Evolutionary conservation across 2,888 invertebrate genomes (phyloP), one percentile per base, ranked within the genome.

Genomic region (Crocallis elinguaria): DNA sequence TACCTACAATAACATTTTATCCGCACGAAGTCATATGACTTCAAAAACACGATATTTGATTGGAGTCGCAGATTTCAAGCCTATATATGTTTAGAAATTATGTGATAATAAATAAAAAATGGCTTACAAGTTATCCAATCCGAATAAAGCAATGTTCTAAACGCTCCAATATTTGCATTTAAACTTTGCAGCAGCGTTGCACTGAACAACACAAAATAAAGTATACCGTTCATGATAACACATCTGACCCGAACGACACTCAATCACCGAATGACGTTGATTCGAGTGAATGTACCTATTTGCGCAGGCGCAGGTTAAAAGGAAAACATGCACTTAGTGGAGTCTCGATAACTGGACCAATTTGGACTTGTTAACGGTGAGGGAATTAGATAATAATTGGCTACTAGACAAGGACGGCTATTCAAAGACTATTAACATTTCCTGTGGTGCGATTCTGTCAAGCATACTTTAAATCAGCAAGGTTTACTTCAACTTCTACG

Each of bases 51-150:
- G n/a, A n/a, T n/a, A n/a, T n/a, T n/a, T n/a, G n/a, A n/a, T n/a
- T n/a, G n/a, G n/a, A n/a, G n/a, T n/a, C 3, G 23, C 1, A 6
- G 8, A 23, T 8, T 23, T 23, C 23, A 5, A 23, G 8, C 23
- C 23, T 23, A 8, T 23, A 8, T 6, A 8, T 23, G 6, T 8
- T 23, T 23, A 3, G n/a, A 25, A 25, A 2, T 25, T 25, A 25
- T 3, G n/a, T n/a, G 7, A 7, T 23, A 8, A 23, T 23, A 23
- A 1, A 23, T 23, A 6, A 23, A 8, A 2, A 8, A 23, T 5
- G 7, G 4, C 89, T 87, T 61, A 89, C 89, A 89, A 49, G 77
- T 77, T n/a, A 89, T 84, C 71, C 76, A 84, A 67, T 80, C 77
- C 0, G 88, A 88, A 55, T 88, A 87, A 17, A 89, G 59, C 9